Base-by-base conservation (phyloP, 2,888 invertebrate species). In the Eristalis arbustorum region DNA sequence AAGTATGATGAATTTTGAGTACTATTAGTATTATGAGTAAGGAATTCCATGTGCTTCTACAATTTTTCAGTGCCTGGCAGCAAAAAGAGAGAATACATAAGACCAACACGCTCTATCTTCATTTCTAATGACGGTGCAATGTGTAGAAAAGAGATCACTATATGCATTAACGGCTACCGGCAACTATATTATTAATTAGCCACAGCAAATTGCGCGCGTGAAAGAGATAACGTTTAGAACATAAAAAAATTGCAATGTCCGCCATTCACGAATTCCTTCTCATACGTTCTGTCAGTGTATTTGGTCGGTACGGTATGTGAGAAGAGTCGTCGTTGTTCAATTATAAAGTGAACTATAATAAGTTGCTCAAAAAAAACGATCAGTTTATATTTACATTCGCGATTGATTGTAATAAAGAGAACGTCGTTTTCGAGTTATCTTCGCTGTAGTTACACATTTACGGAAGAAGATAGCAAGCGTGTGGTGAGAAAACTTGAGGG, bases 191-290 rank as follows among this genome's bases (percentile, higher is more conserved):
- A 14, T 71, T 62, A 64, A 25, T 13, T 10, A 61, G 22, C 13
- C 14, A 13, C 31, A 68, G 22, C n/a, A 49, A 69, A 42, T 11
- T 61, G 56, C 57, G 69, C 22, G 56, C 25, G 77, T 14, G 56
- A 85, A 66, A 14, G 77, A 73, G 82, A 82, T 25, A 81, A 23
- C 59, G 22, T 22, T 25, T 73, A 8, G 1, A 11, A n/a, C 37
- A 57, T 57, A 8, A 56, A n/a, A 74, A 74, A 69, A 74, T 82
- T 22, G 85, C 85, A 74, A 81, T 34, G 74, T 75, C 82, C 85
- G 85, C 82, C 85, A 85, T 85, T 85, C 82, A 82, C 82, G 85
- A 77, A 85, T 78, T 78, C 74, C 64, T 74, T 77, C 69, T 78
- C 68, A 61, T 76, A 40, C 49, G 56, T 66, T 71, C 69, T 82